Evolutionary conservation across 2,113 vertebrate species (phyloP).

Genomic region (Bucco capensis): DNA sequence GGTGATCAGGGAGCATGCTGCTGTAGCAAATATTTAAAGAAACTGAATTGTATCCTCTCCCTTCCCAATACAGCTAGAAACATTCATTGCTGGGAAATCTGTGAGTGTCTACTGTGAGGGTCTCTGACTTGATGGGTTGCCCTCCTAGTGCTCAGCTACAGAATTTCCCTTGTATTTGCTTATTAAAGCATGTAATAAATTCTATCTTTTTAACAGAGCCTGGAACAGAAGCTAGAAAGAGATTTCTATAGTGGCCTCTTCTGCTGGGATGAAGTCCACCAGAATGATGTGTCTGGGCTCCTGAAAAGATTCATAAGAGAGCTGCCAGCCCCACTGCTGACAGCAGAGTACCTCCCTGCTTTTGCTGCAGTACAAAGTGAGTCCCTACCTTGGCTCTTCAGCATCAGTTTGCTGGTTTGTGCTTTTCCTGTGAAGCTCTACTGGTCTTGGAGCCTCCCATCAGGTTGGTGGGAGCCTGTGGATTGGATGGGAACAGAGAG

Average conservation of each 20-base stretch:
- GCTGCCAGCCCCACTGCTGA: slow-evolving; percentile 84
- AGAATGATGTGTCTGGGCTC: slow-evolving; percentile 84
- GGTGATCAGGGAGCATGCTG: not conserved
- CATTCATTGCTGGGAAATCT: not conserved
- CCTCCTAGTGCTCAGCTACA: not conserved
- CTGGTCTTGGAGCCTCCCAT: not conserved
- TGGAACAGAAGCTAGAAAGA: slow-evolving; percentile 84
- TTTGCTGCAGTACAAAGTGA: slow-evolving; percentile 87
- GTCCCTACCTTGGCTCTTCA: not conserved
- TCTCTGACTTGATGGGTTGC: not conserved
- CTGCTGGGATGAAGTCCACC: slow-evolving; percentile 86
- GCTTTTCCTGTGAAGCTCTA: not conserved
- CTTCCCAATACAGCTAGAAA: not conserved
- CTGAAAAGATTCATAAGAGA: slow-evolving; percentile 91
- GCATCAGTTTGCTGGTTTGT: not conserved
- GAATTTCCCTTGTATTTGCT: not conserved
- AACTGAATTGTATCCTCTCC: not conserved
- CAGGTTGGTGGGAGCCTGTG: not conserved
- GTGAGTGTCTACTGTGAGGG: not conserved
- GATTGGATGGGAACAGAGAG: accelerated
- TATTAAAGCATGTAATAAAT: not conserved
- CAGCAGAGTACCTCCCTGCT: slow-evolving; percentile 86
- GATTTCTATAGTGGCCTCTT: slow-evolving; percentile 82
- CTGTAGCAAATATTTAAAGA: not conserved
- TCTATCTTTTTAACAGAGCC: slow-evolving; percentile 58